phyloP scores from a whole-genome alignment of 2,888 invertebrate genomes.

The Drosophila paramelanica region DNA sequence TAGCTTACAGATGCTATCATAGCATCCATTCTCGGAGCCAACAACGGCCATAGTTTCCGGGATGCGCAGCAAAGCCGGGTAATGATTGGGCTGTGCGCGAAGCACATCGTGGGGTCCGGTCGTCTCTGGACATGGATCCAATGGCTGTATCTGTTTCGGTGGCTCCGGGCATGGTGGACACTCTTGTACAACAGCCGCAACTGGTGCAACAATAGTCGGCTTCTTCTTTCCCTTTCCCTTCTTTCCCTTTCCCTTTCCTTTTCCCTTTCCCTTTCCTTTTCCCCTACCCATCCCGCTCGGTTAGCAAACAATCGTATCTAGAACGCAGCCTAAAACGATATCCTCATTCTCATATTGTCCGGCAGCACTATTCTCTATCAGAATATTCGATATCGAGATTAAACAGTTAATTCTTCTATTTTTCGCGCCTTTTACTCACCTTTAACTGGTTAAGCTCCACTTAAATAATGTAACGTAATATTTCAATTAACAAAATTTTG shows the following conservation, averaged over 20 bases:
- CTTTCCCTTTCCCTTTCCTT: conserved; percentile 14
- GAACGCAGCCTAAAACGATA: not conserved
- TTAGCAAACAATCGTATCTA: conserved; percentile 18
- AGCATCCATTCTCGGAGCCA: conserved; percentile 80
- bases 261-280: conserved; percentile 46
- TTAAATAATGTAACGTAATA: conserved; percentile 7
- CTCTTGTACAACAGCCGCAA: conserved; percentile 16
- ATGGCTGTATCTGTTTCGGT: conserved; percentile 62
- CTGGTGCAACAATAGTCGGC: conserved; percentile 32
- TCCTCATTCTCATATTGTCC: conserved; percentile 20
- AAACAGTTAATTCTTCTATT: too few species aligned
- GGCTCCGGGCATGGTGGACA: conserved; percentile 63
- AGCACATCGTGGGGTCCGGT: conserved; percentile 64
- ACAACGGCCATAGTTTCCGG: conserved; percentile 74
- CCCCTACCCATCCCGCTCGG: conserved; percentile 49
- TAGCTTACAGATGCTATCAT: conserved; percentile 77
- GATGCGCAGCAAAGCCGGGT: conserved; percentile 77
- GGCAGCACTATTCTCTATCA: not conserved
- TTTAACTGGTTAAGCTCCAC: conserved; percentile 13
- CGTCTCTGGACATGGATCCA: conserved; percentile 66
- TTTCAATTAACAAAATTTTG: not conserved
- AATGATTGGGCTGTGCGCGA: conserved; percentile 74
- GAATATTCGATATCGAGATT: not conserved
- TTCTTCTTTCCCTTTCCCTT: conserved; percentile 53
- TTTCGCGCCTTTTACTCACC: conserved; percentile 7